These are phyloP conservation scores for Cotesia typhae DNA, from an alignment of 1,140 invertebrate species.

Conservation along the genomic window DNA sequence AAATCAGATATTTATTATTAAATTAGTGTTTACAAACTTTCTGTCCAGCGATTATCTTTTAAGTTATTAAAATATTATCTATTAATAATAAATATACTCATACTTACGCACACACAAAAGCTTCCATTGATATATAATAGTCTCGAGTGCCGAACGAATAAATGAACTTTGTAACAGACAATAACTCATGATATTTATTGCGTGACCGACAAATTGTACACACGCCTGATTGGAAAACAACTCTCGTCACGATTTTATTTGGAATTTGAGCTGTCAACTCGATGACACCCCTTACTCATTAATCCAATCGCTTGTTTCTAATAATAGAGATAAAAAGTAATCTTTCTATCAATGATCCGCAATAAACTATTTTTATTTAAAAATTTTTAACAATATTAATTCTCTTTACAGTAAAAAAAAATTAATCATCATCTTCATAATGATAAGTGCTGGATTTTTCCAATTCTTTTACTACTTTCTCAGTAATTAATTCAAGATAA, in stretches of 20 bases:
- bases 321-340: background rate
- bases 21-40: background rate
- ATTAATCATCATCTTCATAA: no score
- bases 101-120: background rate
- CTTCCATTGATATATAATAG: conserved; percentile 13
- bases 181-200: conserved; percentile 40
- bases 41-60: background rate
- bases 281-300: conserved; percentile 23
- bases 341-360: no score
- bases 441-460: no score
- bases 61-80: background rate
- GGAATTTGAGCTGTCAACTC: conserved; percentile 44
- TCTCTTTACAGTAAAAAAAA: no score
- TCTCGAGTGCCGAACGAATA: background rate
- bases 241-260: conserved; percentile 15
- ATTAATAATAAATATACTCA: background rate
- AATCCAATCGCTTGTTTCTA: background rate
- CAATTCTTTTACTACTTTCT: no score
- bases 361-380: no score
- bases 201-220: conserved; percentile 36
- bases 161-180: conserved; percentile 35
- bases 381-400: no score
- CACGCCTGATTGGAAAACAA: conserved; percentile 33
- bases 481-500: no score
- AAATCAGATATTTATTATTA: background rate